Conservation (phyloP, 2,888 invertebrate genomes). For the Cheilosia vernalis region DNA sequence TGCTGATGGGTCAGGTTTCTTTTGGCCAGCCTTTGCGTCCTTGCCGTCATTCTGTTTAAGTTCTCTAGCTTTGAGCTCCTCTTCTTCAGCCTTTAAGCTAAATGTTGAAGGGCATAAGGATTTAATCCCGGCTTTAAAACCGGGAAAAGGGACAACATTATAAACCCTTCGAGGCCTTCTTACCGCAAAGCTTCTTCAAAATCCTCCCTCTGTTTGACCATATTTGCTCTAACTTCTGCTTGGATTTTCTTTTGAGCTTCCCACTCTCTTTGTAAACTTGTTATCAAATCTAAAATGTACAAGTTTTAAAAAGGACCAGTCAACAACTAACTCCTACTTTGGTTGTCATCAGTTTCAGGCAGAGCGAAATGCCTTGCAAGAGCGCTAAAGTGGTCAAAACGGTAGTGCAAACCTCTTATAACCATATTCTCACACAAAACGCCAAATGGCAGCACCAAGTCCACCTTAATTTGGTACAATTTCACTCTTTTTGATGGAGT, state of each 20-base stretch:
- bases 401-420: slow-evolving; percentile 78
- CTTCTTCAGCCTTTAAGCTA: slow-evolving; percentile 67
- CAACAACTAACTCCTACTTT: slow-evolving; percentile 41
- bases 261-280: slow-evolving; percentile 78
- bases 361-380: slow-evolving; percentile 76
- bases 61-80: slow-evolving; percentile 54
- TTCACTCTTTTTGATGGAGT: slow-evolving; percentile 76
- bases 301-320: neutral
- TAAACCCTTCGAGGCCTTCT: neutral
- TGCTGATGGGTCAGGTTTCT: neutral
- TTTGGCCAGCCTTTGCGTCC: neutral
- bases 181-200: slow-evolving; percentile 78
- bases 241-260: slow-evolving; percentile 77
- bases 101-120: neutral
- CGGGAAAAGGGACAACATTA: neutral
- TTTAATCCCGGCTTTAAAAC: neutral
- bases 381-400: slow-evolving; percentile 79
- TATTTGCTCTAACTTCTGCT: slow-evolving; percentile 69
- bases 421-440: slow-evolving; percentile 78
- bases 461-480: slow-evolving; percentile 64
- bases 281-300: slow-evolving; percentile 74
- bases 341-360: slow-evolving; percentile 17
- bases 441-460: slow-evolving; percentile 78
- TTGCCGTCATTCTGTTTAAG: slow-evolving; percentile 44
- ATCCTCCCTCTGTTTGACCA: slow-evolving; percentile 75